phyloP scores from a whole-genome alignment of 2,888 invertebrate species.

The Lepidocyrtinus sp. region DNA sequence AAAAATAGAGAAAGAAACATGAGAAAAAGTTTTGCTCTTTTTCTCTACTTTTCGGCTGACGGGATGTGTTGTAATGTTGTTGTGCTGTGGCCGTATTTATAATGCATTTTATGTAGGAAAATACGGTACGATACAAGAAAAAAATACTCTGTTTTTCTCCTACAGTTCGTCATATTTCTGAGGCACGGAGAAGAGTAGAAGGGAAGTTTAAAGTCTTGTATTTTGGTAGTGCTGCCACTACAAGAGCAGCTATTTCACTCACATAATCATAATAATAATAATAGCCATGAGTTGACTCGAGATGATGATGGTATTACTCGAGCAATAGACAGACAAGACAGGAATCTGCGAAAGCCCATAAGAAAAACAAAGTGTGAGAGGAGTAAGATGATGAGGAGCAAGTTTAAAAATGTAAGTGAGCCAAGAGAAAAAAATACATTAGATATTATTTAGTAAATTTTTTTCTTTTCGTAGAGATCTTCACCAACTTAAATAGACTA shows the following conservation, averaged over 20 bases:
- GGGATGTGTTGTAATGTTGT: neutral
- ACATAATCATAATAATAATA: constrained; percentile 33
- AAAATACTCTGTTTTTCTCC: neutral
- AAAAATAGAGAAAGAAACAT: constrained; percentile 27
- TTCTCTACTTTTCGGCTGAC: neutral
- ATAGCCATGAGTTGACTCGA: constrained; percentile 17
- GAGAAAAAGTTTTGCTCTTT: constrained; percentile 24
- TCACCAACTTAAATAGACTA: too few relatives aligned
- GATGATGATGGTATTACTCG: constrained; percentile 22
- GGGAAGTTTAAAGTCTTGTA: constrained; percentile 4
- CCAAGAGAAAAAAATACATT: constrained; percentile 11
- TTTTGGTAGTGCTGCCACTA: neutral
- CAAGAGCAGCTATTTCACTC: constrained; percentile 26
- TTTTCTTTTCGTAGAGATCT: neutral
- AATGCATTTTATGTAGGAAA: neutral
- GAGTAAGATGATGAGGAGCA: constrained; percentile 3
- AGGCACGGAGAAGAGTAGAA: neutral
- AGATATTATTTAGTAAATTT: constrained; percentile 2
- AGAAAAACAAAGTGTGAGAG: neutral
- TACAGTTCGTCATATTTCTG: neutral
- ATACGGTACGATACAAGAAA: neutral
- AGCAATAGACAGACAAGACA: constrained; percentile 1
- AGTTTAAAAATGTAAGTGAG: constrained; percentile 13
- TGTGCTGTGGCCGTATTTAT: neutral
- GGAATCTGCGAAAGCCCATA: neutral